Conservation (phyloP, 2,888 invertebrate genomes). For the Drosophila anceps region DNA sequence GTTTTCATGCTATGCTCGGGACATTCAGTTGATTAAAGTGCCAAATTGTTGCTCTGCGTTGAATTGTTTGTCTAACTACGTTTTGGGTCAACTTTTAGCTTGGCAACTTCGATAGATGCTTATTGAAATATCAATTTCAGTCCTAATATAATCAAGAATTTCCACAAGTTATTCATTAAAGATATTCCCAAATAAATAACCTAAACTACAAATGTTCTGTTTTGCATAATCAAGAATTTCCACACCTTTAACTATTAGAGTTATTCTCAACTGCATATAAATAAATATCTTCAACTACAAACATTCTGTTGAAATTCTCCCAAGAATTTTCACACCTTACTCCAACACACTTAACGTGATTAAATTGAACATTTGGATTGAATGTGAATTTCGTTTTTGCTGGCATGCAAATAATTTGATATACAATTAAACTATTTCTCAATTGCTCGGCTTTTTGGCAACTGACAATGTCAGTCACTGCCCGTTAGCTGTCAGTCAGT, state of each 20-base stretch:
- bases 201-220: neutral
- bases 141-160: too few species aligned
- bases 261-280: neutral
- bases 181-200: too few species aligned
- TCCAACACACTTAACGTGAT: neutral
- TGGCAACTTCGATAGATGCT: neutral
- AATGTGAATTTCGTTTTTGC: neutral
- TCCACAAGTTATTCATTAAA: too few species aligned
- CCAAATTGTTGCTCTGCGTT: neutral
- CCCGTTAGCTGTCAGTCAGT: constrained; percentile 17
- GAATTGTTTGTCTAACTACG: neutral
- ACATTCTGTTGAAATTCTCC: neutral
- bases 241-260: neutral
- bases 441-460: constrained; percentile 7
- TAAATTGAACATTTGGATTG: neutral
- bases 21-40: constrained; percentile 1
- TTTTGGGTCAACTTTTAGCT: neutral
- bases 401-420: constrained; percentile 9
- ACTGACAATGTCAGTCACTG: neutral
- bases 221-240: neutral
- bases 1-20: neutral
- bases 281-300: neutral
- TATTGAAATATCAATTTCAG: too few species aligned
- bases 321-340: constrained; percentile 5
- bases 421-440: constrained; percentile 17